Conservation (phyloP, 2,113 vertebrate genomes). For the Elephas maximus region DNA sequence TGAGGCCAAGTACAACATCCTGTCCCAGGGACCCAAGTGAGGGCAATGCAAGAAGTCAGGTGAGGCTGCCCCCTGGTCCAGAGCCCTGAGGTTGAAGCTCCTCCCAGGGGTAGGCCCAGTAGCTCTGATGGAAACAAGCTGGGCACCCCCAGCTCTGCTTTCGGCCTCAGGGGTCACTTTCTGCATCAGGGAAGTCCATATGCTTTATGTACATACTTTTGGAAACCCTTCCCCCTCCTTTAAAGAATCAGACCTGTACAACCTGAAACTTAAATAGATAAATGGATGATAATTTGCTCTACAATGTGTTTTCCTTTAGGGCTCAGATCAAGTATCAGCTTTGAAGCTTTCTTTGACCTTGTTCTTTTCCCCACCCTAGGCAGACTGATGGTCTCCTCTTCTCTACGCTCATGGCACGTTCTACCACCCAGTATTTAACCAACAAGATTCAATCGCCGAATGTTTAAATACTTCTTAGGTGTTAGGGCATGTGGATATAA, state of each 20-base stretch:
- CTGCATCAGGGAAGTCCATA: not conserved
- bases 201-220: not conserved
- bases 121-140: not conserved
- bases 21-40: slow-evolving; percentile 44
- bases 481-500: not conserved
- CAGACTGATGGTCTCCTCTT: slow-evolving; percentile 27
- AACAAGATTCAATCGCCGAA: not conserved
- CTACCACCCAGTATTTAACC: slow-evolving; percentile 7
- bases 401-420: not conserved
- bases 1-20: slow-evolving; percentile 78
- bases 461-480: not conserved
- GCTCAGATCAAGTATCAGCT: slow-evolving; percentile 52
- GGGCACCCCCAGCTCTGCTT: not conserved
- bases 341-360: slow-evolving; percentile 66
- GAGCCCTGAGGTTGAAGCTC: not conserved
- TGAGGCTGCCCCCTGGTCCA: not conserved
- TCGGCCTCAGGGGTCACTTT: not conserved
- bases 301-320: slow-evolving; percentile 65
- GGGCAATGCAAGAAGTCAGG: slow-evolving; percentile 71
- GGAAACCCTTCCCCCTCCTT: not conserved
- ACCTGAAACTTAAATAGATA: slow-evolving; percentile 23
- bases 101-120: not conserved
- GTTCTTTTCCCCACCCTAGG: slow-evolving; percentile 6
- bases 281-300: slow-evolving; percentile 28
- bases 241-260: not conserved